phyloP scores from a whole-genome alignment of 1,140 invertebrate genomes.

The Sarcophaga bullata region DNA sequence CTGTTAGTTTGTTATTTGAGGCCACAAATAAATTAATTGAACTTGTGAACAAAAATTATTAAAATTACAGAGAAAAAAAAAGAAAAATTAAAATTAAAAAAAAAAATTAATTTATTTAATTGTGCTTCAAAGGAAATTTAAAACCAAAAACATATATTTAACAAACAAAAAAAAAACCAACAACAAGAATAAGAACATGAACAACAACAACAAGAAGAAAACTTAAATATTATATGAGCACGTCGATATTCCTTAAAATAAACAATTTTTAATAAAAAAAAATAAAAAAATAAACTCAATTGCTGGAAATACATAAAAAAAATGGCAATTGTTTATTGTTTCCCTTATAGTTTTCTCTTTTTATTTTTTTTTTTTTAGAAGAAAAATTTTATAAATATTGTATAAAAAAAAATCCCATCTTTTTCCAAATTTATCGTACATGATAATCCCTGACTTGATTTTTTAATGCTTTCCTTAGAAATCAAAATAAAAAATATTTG shows the following conservation, averaged over 20 bases:
- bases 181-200: conserved; percentile 37
- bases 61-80: background rate
- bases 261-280: conserved; percentile 40
- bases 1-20: conserved; percentile 40
- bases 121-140: background rate
- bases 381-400: conserved; percentile 37
- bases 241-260: conserved; percentile 47
- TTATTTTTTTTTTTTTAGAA: conserved; percentile 1
- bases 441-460: background rate
- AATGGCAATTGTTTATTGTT: conserved; percentile 40
- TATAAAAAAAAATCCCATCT: background rate
- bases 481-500: background rate
- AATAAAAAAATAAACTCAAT: background rate
- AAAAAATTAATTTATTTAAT: conserved; percentile 25
- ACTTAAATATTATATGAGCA: conserved; percentile 41
- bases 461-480: background rate
- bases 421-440: conserved; percentile 4
- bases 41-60: background rate
- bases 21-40: conserved; percentile 32
- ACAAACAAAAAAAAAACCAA: background rate
- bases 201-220: conserved; percentile 34
- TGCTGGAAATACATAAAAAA: conserved; percentile 34
- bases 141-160: background rate
- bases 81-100: background rate
- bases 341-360: background rate